A percentile compares a stretch with the other conserved stretches of the same genome.
Conservation (phyloP, 2,113 vertebrate genomes). For the Dascyllus trimaculatus region DNA sequence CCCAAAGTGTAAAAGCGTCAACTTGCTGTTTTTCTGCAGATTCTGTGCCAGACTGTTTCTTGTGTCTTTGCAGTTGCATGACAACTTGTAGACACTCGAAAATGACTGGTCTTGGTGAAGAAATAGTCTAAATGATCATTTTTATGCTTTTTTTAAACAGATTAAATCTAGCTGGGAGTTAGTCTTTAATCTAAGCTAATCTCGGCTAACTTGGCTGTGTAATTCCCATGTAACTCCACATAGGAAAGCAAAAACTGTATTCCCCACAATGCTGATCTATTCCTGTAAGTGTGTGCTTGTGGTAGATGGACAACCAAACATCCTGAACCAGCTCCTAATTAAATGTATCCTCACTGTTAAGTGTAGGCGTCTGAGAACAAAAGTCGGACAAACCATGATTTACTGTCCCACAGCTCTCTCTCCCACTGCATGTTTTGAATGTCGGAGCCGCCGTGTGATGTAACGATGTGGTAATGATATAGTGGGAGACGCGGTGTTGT, state of each 20-base stretch:
- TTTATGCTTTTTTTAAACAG: neutral
- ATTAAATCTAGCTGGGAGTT: too few relatives aligned
- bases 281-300: neutral
- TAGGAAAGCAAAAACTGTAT: neutral
- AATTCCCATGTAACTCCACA: neutral
- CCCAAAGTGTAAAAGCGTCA: neutral
- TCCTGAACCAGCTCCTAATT: slow-evolving; percentile 1
- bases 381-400: slow-evolving; percentile 30
- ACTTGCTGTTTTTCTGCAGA: neutral
- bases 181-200: neutral
- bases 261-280: neutral
- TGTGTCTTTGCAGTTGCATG: neutral
- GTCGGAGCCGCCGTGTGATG: slow-evolving; percentile 37
- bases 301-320: neutral
- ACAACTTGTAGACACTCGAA: neutral
- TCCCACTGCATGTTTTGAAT: neutral
- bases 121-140: neutral
- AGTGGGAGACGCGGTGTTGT: slow-evolving; percentile 22
- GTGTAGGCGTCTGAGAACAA: slow-evolving; percentile 41
- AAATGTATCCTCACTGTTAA: slow-evolving; percentile 40
- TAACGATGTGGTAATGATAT: slow-evolving; percentile 33
- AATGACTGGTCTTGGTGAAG: neutral
- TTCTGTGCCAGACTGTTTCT: neutral
- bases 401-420: neutral
- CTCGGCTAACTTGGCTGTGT: too few relatives aligned